Base-by-base conservation (phyloP, 2,113 vertebrate species). In the Marmota monax region DNA sequence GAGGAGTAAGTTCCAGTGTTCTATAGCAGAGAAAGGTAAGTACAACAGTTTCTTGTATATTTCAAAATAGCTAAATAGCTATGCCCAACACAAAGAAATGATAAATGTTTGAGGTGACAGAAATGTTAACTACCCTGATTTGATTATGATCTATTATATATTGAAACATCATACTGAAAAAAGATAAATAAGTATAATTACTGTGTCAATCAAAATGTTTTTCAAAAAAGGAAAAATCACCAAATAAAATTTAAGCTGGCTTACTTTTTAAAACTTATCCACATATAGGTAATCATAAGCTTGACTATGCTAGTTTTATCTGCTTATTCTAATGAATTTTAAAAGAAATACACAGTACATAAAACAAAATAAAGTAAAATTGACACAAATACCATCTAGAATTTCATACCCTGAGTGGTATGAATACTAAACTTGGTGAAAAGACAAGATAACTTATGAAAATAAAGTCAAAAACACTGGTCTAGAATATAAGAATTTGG, bases 271-370 rank as follows among this genome's bases (percentile, higher is more conserved):
- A 74, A 76, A 87, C 4, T 39, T 48, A 73, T 61, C 14, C 78
- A 88, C 2, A 88, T 42, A 34, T 11, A 92, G 70, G 58, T 23
- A 85, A 92, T 34, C 23, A 90, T 17, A 74, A 88, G 25, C 18
- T 83, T 80, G 34, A 69, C 23, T 90, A 14, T 53, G 18, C 5
- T 77, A 58, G 12, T 39, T 89, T 32, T 73, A 69, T 23, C 23
- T 0, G 42, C 77, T 90, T 92, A 63, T 93, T 88, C 11, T n/a
- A 94, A 77, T 65, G 84, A 90, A 72, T 85, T 69, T 42, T 80
- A 74, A 94, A 94, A 83, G 53, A 93, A 94, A 94, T 29, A 6
- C 4, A 72, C 10, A 63, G 2, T 56, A 17, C 34, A 39, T 85
- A 89, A 25, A 92, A 63, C 20, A 88, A 74, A 89, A 86, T 67